Evolutionary conservation across 1,140 invertebrate species (phyloP), one percentile per base, ranked within the genome.

Genomic region (Drosophila orosa): DNA sequence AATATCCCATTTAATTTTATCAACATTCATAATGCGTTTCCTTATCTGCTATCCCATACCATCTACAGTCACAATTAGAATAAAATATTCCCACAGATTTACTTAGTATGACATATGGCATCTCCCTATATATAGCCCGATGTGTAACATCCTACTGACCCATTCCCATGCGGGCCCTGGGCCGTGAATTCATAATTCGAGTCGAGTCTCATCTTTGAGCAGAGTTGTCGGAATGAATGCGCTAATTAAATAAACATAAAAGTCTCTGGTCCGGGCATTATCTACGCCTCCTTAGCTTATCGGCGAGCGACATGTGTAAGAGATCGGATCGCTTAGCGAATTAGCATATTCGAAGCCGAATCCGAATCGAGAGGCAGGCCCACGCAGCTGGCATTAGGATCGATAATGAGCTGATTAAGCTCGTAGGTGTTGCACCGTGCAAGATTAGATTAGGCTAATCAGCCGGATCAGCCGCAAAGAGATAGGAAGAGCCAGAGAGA

Each of bases 371-470:
- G 17, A 5, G 17, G 15, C 24, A 59, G 61, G 24, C 81, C 81
- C 77, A 84, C 81, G 81, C 81, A 84, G 61, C 61, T 45, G 71
- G 48, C 29, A 55, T 66, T 68, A 68, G 61, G 60, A 52, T 57
- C 65, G 66, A 78, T 89, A 89, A 87, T 89, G 80, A 87, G 84
- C 72, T 80, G 60, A 71, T 71, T 71, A 71, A 47, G 35, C 48
- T 62, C 50, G 84, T 87, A 87, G 84, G 84, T 87, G 84, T 87
- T 80, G 68, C 65, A 57, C 61, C 84, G 76, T 89, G 80, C 79
- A 80, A 89, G 84, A 84, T 87, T 89, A 87, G 84, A 89, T 87
- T 89, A 89, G 80, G 80, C 75, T 89, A 87, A 87, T 87, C 83
- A 87, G 78, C 37, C 35, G 52, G 75, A 83, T 87, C 75, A 77